Conservation (phyloP, 2,888 invertebrate species). For the Cremastobaeus sp. region DNA sequence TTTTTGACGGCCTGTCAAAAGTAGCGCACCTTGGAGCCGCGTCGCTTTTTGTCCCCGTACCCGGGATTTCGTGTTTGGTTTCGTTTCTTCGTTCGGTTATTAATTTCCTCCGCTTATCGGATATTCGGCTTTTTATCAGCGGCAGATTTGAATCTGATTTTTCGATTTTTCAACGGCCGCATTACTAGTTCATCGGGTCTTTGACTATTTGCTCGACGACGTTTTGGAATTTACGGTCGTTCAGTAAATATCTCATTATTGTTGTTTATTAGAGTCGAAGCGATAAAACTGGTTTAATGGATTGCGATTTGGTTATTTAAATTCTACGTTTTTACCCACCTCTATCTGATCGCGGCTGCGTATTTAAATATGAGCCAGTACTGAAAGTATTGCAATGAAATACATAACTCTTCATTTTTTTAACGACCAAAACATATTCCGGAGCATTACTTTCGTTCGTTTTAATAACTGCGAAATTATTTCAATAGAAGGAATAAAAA, state of each 20-base stretch:
- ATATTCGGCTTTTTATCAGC: too few species aligned
- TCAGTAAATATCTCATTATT: slow-evolving; percentile 26
- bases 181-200: too few species aligned
- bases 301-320: slow-evolving; percentile 37
- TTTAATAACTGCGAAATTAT: too few species aligned
- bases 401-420: too few species aligned
- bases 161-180: too few species aligned
- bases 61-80: too few species aligned
- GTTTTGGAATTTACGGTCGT: slow-evolving; percentile 4
- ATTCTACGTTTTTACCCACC: slow-evolving; percentile 20
- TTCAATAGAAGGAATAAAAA: too few species aligned
- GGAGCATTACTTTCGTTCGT: neutral
- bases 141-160: too few species aligned
- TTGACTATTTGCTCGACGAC: neutral
- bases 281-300: slow-evolving; percentile 40
- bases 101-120: too few species aligned
- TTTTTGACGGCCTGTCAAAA: slow-evolving; percentile 17
- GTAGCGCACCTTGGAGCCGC: slow-evolving; percentile 1
- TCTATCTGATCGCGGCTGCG: slow-evolving; percentile 21
- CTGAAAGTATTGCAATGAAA: slow-evolving; percentile 2
- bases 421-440: too few species aligned
- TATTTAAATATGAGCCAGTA: slow-evolving; percentile 11
- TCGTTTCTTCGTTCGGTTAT: too few species aligned
- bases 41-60: neutral
- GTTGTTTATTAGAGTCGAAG: slow-evolving; percentile 26